A percentile compares a stretch with the other conserved stretches of the same genome.
phyloP scores from a whole-genome alignment of 2,113 vertebrate genomes.

The Cepphus grylle region DNA sequence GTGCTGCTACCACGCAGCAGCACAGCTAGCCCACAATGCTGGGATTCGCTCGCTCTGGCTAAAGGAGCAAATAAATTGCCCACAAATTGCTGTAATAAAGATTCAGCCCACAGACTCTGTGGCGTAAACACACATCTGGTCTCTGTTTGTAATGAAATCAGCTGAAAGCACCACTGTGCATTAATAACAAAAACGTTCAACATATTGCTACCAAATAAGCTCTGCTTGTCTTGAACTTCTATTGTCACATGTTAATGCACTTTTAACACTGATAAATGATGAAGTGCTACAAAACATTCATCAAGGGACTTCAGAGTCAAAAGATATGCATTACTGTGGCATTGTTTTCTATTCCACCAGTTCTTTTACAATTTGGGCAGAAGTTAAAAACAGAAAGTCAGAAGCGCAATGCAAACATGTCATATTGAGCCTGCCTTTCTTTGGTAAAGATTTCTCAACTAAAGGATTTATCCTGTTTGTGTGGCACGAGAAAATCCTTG shows the following conservation, averaged over 20 bases:
- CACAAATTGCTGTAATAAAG: conserved; percentile 69
- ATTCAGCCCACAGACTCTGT: conserved; percentile 63
- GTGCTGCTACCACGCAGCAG: background rate
- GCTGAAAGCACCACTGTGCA: conserved; percentile 67
- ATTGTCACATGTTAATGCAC: conserved; percentile 51
- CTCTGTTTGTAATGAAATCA: conserved; percentile 74
- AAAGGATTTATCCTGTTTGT: background rate
- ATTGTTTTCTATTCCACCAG: background rate
- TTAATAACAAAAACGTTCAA: conserved; percentile 73
- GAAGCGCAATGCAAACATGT: background rate
- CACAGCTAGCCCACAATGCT: background rate
- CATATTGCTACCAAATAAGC: conserved; percentile 68
- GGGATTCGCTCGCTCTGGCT: background rate
- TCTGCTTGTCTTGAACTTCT: conserved; percentile 57
- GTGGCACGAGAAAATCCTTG: background rate
- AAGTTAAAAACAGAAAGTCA: background rate
- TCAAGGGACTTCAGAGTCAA: conserved; percentile 47
- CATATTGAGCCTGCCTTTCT: background rate
- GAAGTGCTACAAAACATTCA: conserved; percentile 56
- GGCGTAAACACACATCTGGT: conserved; percentile 74
- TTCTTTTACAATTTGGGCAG: background rate
- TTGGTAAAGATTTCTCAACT: background rate
- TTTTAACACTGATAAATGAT: conserved; percentile 69
- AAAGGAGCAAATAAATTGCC: conserved; percentile 53
- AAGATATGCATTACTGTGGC: background rate